phyloP scores from a whole-genome alignment of 2,797 vertebrate species.

The Chaetophractus vellerosus region DNA sequence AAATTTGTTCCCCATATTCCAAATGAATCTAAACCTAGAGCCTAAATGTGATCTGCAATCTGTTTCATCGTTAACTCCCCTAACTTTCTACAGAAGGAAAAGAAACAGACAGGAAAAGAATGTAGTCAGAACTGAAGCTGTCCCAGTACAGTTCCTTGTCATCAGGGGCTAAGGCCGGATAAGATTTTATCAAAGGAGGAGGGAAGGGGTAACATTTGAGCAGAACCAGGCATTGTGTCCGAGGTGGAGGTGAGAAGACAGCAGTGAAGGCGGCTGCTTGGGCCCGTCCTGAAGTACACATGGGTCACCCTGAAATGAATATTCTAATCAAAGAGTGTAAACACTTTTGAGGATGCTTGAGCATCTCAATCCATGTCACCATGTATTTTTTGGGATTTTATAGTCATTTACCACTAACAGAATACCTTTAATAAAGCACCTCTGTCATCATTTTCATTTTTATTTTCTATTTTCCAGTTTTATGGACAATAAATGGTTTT shows the following conservation, averaged over 20 bases:
- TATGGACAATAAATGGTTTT: neutral
- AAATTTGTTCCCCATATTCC: neutral
- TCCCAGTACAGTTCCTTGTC: neutral
- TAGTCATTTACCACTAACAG: neutral
- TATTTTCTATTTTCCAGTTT: constrained; percentile 11
- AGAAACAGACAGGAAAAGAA: neutral
- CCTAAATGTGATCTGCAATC: neutral
- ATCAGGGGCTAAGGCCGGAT: constrained; percentile 16
- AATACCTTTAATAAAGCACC: neutral
- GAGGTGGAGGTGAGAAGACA: neutral
- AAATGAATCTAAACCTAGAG: neutral
- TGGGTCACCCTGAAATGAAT: neutral
- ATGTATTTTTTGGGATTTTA: neutral
- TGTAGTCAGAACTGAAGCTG: neutral
- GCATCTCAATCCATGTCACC: neutral
- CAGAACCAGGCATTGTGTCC: neutral
- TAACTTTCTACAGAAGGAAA: neutral
- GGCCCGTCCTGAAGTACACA: too few relatives aligned
- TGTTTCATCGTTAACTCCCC: neutral
- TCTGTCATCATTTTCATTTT: neutral
- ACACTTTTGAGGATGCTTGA: neutral
- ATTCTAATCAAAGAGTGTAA: neutral
- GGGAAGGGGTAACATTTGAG: neutral
- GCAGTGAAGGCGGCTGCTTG: neutral
- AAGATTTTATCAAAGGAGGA: constrained; percentile 15